These are phyloP conservation scores for Pararge aegeria DNA, from an alignment of 1,140 invertebrate species.

Conservation along the genomic window DNA sequence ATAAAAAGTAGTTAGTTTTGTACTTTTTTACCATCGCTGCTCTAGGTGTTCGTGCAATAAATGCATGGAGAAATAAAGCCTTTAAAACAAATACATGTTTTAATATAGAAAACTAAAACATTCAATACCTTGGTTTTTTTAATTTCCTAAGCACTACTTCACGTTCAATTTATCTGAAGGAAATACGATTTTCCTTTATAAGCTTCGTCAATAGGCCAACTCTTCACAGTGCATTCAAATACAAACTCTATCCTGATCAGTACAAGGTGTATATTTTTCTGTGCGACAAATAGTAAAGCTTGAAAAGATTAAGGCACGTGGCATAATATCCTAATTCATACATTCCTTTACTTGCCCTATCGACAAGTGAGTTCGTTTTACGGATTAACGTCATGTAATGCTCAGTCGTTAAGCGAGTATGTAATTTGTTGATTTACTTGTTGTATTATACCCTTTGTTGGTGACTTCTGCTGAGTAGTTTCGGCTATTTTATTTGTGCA, in stretches of 20 bases:
- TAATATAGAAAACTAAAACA: no score
- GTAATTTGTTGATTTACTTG: constrained; percentile 12
- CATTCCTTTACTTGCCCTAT: constrained; percentile 8
- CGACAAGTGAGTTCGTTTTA: constrained; percentile 6
- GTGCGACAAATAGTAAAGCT: background rate
- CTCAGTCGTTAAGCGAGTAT: background rate
- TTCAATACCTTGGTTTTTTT: no score
- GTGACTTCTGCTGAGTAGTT: background rate
- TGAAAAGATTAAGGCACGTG: constrained; percentile 11
- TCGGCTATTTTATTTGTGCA: background rate
- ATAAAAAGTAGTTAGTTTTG: no score
- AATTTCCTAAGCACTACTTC: constrained; percentile 8
- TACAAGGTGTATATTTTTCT: background rate
- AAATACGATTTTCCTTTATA: constrained; percentile 17
- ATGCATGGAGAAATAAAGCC: no score
- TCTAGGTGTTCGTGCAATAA: no score
- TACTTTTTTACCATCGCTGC: no score
- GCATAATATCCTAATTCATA: constrained; percentile 3
- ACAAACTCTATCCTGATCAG: background rate
- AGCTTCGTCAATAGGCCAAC: constrained; percentile 5
- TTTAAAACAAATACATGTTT: no score
- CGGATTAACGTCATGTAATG: constrained; percentile 7
- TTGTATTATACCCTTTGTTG: background rate
- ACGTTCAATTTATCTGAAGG: constrained; percentile 5
- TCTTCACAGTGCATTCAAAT: background rate